phyloP scores from a whole-genome alignment of 2,888 invertebrate species.

The Hofmannophila pseudospretella region DNA sequence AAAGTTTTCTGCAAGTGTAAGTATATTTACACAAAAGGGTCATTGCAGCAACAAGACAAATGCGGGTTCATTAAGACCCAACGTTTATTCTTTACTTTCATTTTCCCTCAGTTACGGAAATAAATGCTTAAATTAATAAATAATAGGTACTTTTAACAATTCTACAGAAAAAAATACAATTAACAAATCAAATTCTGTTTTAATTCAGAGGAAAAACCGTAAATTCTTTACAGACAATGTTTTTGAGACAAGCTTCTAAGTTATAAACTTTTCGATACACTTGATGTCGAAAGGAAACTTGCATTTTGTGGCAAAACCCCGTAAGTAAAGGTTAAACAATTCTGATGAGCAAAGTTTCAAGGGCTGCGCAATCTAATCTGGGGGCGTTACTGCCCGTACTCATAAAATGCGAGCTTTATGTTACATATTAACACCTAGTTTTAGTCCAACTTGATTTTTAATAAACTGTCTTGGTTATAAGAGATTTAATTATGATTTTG shows the following conservation, averaged over 20 bases:
- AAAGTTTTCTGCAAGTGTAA: neutral
- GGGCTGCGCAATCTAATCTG: conserved; percentile 33
- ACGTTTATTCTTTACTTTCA: neutral
- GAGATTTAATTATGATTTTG: no score
- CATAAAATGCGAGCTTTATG: conserved; percentile 7
- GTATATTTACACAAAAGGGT: neutral
- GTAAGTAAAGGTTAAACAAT: conserved; percentile 35
- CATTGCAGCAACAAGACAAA: neutral
- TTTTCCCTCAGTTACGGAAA: neutral
- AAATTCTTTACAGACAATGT: no score
- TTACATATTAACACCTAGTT: conserved; percentile 5
- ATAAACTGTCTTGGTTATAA: neutral
- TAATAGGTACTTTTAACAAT: no score
- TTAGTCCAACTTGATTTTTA: neutral
- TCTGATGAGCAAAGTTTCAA: conserved; percentile 46
- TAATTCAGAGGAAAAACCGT: no score
- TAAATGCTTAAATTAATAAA: no score
- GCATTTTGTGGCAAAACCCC: conserved; percentile 22
- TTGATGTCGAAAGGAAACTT: conserved; percentile 6
- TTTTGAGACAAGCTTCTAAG: neutral
- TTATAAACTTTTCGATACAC: conserved; percentile 8
- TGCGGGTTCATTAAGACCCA: neutral
- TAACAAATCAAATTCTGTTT: no score
- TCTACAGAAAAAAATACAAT: no score
- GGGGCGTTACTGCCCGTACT: conserved; percentile 17